Percentiles rank a stretch among this genome's conserved stretches.
Conservation (phyloP, 2,797 vertebrate species). For the Morelia viridis region DNA sequence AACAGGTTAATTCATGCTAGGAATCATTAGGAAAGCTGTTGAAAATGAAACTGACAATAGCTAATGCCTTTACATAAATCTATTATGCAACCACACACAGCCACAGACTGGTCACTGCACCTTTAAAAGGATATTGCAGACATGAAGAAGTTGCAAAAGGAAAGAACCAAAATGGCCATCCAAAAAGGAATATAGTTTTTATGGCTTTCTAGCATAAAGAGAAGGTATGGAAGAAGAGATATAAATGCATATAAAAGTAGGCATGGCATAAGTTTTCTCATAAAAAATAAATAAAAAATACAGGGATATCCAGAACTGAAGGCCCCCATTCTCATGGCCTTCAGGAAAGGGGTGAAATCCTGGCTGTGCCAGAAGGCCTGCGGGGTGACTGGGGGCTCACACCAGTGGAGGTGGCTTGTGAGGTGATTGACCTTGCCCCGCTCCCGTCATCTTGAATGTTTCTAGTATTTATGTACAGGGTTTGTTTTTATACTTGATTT, state of each 20-base stretch:
- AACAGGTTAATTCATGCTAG: background rate
- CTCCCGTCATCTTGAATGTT: no score
- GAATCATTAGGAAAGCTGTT: background rate
- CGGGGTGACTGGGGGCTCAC: no score
- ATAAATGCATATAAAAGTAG: background rate
- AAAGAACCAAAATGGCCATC: background rate
- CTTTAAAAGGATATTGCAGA: background rate
- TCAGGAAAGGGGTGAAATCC: no score
- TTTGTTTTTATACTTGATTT: no score
- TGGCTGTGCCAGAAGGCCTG: no score
- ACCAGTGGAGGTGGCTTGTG: no score
- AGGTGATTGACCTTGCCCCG: no score
- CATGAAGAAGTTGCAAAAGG: background rate
- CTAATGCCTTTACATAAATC: background rate
- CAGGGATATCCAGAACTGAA: background rate
- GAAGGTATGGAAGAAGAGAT: background rate
- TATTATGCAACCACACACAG: background rate
- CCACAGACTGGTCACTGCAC: background rate
- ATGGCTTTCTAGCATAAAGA: background rate
- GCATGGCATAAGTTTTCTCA: background rate
- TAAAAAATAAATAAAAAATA: background rate
- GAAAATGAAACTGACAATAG: background rate
- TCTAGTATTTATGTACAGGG: no score
- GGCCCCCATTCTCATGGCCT: no score
- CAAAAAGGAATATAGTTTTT: background rate